Percentiles rank a stretch among this genome's conserved stretches.
phyloP scores from a whole-genome alignment of 1,140 invertebrate genomes.

The Cyrtorhinus lividipennis region DNA sequence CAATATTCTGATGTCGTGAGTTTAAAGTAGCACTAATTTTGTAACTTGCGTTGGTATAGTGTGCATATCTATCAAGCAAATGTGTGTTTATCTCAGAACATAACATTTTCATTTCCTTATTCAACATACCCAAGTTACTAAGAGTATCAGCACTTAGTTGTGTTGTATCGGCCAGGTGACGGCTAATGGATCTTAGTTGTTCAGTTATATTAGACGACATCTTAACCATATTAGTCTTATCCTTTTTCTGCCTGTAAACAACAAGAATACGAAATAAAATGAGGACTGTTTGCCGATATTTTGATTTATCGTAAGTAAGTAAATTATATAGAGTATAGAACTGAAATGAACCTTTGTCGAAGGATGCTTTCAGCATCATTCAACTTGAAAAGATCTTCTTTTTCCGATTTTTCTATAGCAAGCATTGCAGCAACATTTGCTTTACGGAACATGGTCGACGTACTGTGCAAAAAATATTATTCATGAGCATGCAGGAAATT shows the following conservation, averaged over 20 bases:
- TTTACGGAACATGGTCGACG: conserved; percentile 57
- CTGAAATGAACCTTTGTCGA: conserved; percentile 34
- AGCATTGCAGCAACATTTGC: conserved; percentile 58
- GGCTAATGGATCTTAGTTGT: conserved; percentile 64
- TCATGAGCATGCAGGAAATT: conserved; percentile 21
- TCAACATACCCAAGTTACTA: conserved; percentile 51
- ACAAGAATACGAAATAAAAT: conserved; percentile 13
- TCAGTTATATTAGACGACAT: conserved; percentile 61
- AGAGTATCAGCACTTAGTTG: conserved; percentile 71
- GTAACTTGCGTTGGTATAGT: too few species aligned
- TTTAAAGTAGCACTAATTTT: too few species aligned
- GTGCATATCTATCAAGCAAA: too few species aligned
- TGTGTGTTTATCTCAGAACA: too few species aligned
- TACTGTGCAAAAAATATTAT: conserved; percentile 39
- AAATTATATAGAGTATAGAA: too few species aligned
- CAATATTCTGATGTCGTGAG: too few species aligned
- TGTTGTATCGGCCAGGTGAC: conserved; percentile 70
- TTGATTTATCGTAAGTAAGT: too few species aligned
- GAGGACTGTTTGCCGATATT: not conserved
- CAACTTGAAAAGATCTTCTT: conserved; percentile 47
- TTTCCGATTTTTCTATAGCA: conserved; percentile 55
- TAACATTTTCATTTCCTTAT: too few species aligned
- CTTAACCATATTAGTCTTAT: conserved; percentile 46
- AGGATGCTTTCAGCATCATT: conserved; percentile 41
- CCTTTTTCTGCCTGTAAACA: conserved; percentile 38